Base-by-base conservation (phyloP, 2,113 vertebrate species). In the Ceratotherium simum region DNA sequence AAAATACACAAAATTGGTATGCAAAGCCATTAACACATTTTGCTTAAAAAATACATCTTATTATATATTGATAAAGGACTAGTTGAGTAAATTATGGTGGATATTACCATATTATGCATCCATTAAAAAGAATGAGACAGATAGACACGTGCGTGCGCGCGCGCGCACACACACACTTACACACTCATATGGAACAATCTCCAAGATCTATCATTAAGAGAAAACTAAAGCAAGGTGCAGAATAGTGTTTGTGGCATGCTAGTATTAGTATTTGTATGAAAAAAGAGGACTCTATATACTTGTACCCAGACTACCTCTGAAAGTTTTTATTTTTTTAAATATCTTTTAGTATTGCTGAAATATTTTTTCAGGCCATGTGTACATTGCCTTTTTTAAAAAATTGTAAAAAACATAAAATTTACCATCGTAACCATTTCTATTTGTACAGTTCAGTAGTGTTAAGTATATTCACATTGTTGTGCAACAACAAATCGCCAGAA, bases 31-130 rank as follows among this genome's bases (percentile, higher is more conserved):
- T 67, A 65, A 72, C 42, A 96, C 4, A 67, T 79, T 89, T 89
- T 84, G 31, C 56, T 90, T 93, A 65, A 95, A 93, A 76, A 92
- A 76, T 73, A 76, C 12, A 42, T 88, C 46, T 92, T 82, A 83
- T 20, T 65, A 20, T 64, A 33, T 51, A 48, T 75, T 51, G 29
- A 64, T 31, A 82, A 82, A n/a, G 39, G 14, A 75, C 9, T 73
- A 58, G 17, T 84, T 92, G 70, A 88, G 16, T 95, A 95, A 88
- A 56, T 85, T 96, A n/a, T 46, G 73, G 25, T 72, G 29, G 46
- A 48, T 72, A 67, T 60, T 90, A 39, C 14, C 36, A 42, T 95
- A 31, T 85, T 93, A 48, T 76, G 8, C 11, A 65, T 23, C 7
- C 80, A 6, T 80, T 64, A 51, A 86, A 48, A 96, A 90, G 65